Evolutionary conservation across 2,797 vertebrate genomes (phyloP).

Genomic region (Remorina albescens): DNA sequence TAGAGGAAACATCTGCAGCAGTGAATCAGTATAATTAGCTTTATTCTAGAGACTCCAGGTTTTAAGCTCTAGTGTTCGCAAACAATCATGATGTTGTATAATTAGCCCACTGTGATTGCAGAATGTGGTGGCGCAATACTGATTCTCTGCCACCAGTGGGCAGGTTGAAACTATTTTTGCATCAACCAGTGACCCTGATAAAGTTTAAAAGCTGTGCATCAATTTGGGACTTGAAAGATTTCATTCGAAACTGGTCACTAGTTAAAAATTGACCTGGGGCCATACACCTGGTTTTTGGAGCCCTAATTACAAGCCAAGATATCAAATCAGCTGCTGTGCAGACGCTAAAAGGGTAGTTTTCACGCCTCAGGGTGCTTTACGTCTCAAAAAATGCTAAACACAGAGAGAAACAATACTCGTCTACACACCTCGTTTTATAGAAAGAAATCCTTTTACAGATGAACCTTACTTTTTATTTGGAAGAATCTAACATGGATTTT

Average conservation of each 20-base stretch:
- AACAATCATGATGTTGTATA: neutral
- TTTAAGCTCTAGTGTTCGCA: neutral
- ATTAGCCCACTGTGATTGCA: slow-evolving; percentile 32
- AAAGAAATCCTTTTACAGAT: slow-evolving; percentile 6
- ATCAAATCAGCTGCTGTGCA: slow-evolving; percentile 55
- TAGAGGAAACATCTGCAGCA: slow-evolving; percentile 20
- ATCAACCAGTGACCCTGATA: slow-evolving; percentile 1
- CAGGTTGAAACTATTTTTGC: slow-evolving; percentile 67
- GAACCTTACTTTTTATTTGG: neutral
- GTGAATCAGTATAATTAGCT: neutral
- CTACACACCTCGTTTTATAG: slow-evolving; percentile 9
- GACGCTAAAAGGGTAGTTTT: slow-evolving; percentile 37
- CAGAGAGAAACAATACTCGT: neutral
- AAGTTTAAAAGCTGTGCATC: slow-evolving; percentile 11
- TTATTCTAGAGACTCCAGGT: neutral
- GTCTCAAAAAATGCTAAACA: slow-evolving; percentile 24
- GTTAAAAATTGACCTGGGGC: slow-evolving; percentile 39
- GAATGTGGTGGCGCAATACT: slow-evolving; percentile 52
- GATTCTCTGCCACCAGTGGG: slow-evolving; percentile 74
- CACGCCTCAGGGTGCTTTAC: slow-evolving; percentile 67
- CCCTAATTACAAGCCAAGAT: slow-evolving; percentile 58
- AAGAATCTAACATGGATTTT: neutral
- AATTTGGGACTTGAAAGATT: slow-evolving; percentile 19
- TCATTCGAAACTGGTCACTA: slow-evolving; percentile 33
- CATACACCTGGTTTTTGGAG: slow-evolving; percentile 60